These are phyloP conservation scores for Clamator glandarius DNA, from an alignment of 2,797 vertebrate genomes.

Conservation along the genomic window DNA sequence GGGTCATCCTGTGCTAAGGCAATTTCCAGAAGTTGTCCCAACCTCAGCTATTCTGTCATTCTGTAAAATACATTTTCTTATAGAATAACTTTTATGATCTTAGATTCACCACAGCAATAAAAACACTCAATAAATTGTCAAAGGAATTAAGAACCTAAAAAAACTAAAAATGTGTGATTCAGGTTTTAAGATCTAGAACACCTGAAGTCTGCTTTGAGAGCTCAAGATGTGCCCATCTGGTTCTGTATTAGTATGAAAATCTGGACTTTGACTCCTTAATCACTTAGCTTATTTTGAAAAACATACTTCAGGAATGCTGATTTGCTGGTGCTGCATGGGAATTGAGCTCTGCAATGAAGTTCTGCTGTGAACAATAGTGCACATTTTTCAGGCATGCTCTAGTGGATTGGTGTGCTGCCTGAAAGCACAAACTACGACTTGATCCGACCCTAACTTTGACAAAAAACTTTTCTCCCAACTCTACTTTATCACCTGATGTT, in stretches of 20 bases:
- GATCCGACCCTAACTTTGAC: not conserved
- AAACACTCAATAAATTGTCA: not conserved
- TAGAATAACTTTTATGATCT: not conserved
- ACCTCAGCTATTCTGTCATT: not conserved
- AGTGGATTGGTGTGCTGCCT: not conserved
- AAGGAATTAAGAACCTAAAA: not conserved
- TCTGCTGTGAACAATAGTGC: not conserved
- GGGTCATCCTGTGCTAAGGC: no score
- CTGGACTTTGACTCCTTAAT: not conserved
- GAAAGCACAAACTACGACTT: not conserved
- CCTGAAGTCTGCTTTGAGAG: not conserved
- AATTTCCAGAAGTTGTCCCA: not conserved
- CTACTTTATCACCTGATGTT: conserved; percentile 15
- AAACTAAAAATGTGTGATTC: rapidly evolving
- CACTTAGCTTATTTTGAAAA: not conserved
- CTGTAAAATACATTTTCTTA: not conserved
- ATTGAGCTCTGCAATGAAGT: not conserved
- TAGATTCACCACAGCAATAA: not conserved
- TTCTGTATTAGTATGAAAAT: not conserved
- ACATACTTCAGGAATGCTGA: not conserved
- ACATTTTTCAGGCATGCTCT: not conserved
- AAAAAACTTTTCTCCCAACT: not conserved
- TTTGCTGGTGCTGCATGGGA: not conserved
- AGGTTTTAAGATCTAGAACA: not conserved
- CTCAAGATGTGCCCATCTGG: not conserved